These are phyloP conservation scores for Chrysemys picta DNA, from an alignment of 2,113 vertebrate species.

Conservation along the genomic window DNA sequence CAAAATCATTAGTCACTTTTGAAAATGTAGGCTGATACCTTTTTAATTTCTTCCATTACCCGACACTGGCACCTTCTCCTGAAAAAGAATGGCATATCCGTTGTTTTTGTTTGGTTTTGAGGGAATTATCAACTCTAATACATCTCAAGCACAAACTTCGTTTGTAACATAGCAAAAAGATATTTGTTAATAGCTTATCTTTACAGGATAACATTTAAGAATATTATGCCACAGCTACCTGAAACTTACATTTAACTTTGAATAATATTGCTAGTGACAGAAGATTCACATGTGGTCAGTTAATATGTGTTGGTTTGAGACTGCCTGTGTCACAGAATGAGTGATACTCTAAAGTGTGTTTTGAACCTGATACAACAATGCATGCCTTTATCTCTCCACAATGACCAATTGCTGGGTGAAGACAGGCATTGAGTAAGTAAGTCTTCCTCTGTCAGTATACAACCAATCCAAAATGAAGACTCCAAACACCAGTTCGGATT, in stretches of 20 bases:
- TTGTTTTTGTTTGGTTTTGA: neutral
- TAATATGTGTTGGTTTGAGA: neutral
- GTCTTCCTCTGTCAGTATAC: neutral
- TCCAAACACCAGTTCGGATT: neutral
- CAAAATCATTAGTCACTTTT: neutral
- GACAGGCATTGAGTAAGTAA: neutral
- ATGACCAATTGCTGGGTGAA: neutral
- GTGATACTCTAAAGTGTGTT: neutral
- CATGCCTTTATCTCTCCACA: neutral
- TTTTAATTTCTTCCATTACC: neutral
- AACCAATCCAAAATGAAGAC: neutral
- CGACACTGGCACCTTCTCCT: neutral
- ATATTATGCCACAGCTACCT: conserved; percentile 12
- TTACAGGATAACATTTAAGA: conserved; percentile 18
- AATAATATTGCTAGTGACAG: neutral
- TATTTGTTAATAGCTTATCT: conserved; percentile 16
- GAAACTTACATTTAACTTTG: conserved; percentile 21
- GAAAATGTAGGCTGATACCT: neutral
- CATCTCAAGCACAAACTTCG: conserved; percentile 13
- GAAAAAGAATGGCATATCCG: neutral
- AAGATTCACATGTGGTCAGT: neutral
- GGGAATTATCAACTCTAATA: neutral
- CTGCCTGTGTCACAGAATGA: neutral
- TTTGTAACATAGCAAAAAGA: conserved; percentile 16
- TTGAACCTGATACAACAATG: neutral